Percentiles rank a stretch among this genome's conserved stretches.
Conservation (phyloP, 2,113 vertebrate species). For the Glaucomys volans region DNA sequence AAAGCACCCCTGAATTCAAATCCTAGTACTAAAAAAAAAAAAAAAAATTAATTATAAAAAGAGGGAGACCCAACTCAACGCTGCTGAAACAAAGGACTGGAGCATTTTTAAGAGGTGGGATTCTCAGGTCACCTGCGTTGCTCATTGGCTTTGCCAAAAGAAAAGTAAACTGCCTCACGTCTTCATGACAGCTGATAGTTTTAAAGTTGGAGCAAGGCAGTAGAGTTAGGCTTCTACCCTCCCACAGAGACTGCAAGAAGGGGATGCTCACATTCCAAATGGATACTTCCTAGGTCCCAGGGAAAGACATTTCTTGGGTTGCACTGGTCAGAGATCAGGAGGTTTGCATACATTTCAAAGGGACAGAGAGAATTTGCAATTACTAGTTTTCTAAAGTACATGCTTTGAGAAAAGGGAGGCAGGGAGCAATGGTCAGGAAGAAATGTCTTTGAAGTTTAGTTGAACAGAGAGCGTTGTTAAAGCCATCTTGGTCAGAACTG, state of each 20-base stretch:
- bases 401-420: background rate
- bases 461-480: background rate
- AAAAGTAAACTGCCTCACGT: background rate
- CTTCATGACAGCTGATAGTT: background rate
- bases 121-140: background rate
- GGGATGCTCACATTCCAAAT: background rate
- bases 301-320: conserved; percentile 21
- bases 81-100: background rate
- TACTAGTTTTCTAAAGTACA: background rate
- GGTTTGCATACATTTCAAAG: conserved; percentile 20
- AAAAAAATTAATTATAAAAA: no score
- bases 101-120: background rate
- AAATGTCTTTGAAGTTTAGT: background rate
- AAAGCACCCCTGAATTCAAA: no score
- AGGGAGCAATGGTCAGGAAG: background rate
- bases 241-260: background rate
- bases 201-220: background rate
- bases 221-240: background rate
- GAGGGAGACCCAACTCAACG: background rate
- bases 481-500: background rate
- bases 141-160: background rate
- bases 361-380: background rate
- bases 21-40: no score
- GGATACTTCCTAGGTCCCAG: background rate
- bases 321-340: background rate